Conservation (phyloP, 2,113 vertebrate species). For the Proteles cristata region DNA sequence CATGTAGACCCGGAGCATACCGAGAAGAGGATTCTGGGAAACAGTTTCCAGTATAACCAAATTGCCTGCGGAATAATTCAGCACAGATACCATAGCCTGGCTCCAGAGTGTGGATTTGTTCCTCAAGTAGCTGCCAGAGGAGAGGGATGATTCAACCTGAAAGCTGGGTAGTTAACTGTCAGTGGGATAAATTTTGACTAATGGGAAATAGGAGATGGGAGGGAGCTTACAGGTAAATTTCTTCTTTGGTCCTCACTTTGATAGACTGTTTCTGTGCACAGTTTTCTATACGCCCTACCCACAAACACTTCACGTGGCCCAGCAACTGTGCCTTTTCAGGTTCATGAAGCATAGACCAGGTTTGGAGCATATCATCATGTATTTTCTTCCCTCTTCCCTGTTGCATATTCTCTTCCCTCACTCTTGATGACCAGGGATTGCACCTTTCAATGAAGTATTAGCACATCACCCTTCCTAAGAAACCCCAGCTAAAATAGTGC, state of each 20-base stretch:
- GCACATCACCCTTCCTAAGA: not conserved
- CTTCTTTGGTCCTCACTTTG: not conserved
- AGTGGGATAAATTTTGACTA: not conserved
- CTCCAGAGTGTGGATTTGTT: not conserved
- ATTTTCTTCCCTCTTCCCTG: not conserved
- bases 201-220: not conserved
- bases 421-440: not conserved
- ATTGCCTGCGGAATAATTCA: not conserved
- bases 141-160: not conserved
- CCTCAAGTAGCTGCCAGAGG: not conserved
- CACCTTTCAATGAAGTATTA: not conserved
- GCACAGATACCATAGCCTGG: not conserved
- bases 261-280: not conserved
- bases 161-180: not conserved
- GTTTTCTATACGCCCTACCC: not conserved
- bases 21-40: not conserved
- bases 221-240: not conserved
- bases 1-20: not conserved
- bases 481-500: not conserved
- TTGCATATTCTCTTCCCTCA: not conserved
- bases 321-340: not conserved
- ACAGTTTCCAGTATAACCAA: not conserved
- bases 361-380: not conserved
- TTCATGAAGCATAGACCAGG: not conserved
- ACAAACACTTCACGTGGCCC: not conserved